Base-by-base conservation (phyloP, 1,140 invertebrate species). In the Psix sp. region DNA sequence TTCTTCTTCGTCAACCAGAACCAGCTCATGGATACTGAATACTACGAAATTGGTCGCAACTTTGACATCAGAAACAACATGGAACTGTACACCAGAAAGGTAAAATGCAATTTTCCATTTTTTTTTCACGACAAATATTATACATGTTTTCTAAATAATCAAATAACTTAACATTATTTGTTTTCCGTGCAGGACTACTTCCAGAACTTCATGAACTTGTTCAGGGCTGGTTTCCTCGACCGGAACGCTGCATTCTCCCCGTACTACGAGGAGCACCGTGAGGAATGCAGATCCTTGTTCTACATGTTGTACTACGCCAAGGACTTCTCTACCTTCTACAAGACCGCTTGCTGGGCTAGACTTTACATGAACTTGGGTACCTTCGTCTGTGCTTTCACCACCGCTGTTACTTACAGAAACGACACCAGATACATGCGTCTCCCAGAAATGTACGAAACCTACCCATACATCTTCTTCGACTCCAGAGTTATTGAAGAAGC, bases 361-460 rank as follows among this genome's bases (percentile, higher is more conserved):
- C 86, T 90, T 56, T 80, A 89, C 75, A 84, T 92, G 67, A 93
- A 93, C 84, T 88, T 89, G 18, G 88, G 89, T 31, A 88, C 91
- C 82, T 93, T 91, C 82, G 76, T 89, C 7, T 91, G 91, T 46
- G 89, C 90, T 5, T 81, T 92, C 26, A 89, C 85, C 33, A 86
- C 88, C 2, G 90, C 91, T 24, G 82, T 91, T 6, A 82, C 90
- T 59, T 91, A 92, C 79, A 86, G 91, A 17, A 74, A 83, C 10
- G 91, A 92, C 79, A 90, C 89, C 78, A 85, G 84, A 31, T 87
- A 89, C 56, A 86, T 92, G 43, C 84, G 86, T 29, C 59, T 93
- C 0, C 92, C 92, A 5, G 89, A 91, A 11, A 87, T 90, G 21
- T 92, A 92, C 77, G 92, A 93, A 80, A 87, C 92, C 59, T 88